Percentiles rank a stretch among this genome's conserved stretches.
These are phyloP conservation scores for Otolemur crassicaudatus DNA, from an alignment of 2,797 vertebrate species.

Conservation along the genomic window DNA sequence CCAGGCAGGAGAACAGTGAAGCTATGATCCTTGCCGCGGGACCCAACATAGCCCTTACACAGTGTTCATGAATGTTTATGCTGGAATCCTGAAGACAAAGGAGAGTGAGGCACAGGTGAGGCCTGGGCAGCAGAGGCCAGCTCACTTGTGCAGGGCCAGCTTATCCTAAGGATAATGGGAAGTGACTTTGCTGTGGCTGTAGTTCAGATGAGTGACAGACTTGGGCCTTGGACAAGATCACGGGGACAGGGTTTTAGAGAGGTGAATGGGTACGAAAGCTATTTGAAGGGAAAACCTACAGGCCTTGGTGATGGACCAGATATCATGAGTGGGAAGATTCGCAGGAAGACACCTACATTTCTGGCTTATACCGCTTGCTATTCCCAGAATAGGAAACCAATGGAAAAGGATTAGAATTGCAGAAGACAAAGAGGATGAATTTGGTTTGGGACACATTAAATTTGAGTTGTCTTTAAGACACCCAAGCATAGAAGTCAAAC, in stretches of 20 bases:
- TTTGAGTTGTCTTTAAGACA: not conserved
- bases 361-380: not conserved
- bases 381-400: not conserved
- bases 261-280: not conserved
- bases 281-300: not conserved
- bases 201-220: not conserved
- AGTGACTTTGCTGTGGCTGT: not conserved
- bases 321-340: not conserved
- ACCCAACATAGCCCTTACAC: not conserved
- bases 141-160: not conserved
- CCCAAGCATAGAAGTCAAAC: not conserved
- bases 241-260: not conserved
- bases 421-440: slow-evolving; percentile 10
- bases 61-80: not conserved
- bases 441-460: not conserved
- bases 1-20: not conserved
- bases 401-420: not conserved
- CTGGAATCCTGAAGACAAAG: not conserved
- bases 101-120: too few relatives aligned
- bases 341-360: not conserved
- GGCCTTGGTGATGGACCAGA: not conserved
- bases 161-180: not conserved
- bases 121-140: too few relatives aligned
- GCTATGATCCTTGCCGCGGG: not conserved
- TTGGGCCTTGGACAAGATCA: not conserved